Base-by-base conservation (phyloP, 37 sponge, comb jelly and placozoan genomes). In the Aplysina aerophoba region DNA sequence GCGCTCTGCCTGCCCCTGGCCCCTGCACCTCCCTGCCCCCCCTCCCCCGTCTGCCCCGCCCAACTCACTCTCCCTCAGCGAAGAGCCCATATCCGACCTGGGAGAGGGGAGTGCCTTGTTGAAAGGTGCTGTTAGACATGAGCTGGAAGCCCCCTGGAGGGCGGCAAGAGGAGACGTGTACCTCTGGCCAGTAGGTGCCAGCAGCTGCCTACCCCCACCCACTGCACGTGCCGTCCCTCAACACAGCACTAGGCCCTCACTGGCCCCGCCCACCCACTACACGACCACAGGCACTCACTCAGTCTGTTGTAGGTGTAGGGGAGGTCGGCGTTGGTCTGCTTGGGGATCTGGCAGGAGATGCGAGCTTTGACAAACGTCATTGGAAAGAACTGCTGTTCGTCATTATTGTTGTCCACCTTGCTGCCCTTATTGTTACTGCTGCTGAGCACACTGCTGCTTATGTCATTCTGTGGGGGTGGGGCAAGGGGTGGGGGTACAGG, bases 331-430 rank as follows among this genome's bases (percentile, higher is more conserved):
- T 30, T 69, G 71, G 28, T 69, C 71, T 69, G 28, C 6, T 0
- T 6, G 33, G 34, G 33, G 17, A 69, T 35, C 34, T 30, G 28
- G 30, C 71, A 69, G 33, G 71, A 69, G 28, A 69, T 27, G 6
- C 71, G 17, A 69, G 71, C 71, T 27, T 69, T 69, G 71, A 69
- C 71, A 69, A 69, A 69, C 34, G 71, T 69, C 19, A 69, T 35
- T 31, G 71, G 71, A 25, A 31, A 69, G 27, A 44, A 44, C 50
- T 44, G 50, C 8, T 44, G 50, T 8, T 8, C 8, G 50, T 44
- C 50, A 44, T 3, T 8, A 11, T 11, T 11, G 33, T 11, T 34
- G 17, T 30, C 33, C 34, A 1, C 34, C 1, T 33, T n/a, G 17
- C 34, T 35, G 1, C 27, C 71, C 28, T 3, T 1, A 30, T 1